Evolutionary conservation across 2,888 invertebrate genomes (phyloP), one percentile per base, ranked within the genome.

Genomic region (Pantelozetes paolii): DNA sequence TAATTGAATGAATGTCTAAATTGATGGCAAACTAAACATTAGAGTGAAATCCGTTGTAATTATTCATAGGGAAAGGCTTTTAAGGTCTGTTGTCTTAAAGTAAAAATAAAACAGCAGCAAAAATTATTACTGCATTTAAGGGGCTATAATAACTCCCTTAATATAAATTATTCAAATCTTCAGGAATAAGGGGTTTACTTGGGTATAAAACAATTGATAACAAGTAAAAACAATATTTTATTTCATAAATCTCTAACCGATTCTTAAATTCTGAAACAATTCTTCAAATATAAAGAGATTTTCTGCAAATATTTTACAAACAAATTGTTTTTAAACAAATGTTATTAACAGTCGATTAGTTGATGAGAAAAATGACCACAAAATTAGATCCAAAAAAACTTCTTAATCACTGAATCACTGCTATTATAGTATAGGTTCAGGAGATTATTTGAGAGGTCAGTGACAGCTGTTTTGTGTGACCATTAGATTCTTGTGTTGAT

Each of bases 351-450:
- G 26, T 54, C 8, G 23, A 23, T 54, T 15, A 26, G n/a, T 48
- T 48, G 3, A n/a, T n/a, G 15, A n/a, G 8, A 48, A 48, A 48
- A 9, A 15, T 42, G 42, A 11, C 9, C 18, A 9, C 6, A 48
- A 15, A 48, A 48, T 48, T 5, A 48, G 48, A 48, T 6, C 15
- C 42, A 42, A 48, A 48, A 48, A 48, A n/a, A 48, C 48, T n/a
- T n/a, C n/a, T 48, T 48, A 48, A 48, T 48, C 48, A 48, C 48
- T 48, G n/a, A 15, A 48, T 48, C 48, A 48, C 48, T 48, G n/a
- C 8, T 9, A 36, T 8, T 36, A 36, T 36, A 36, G n/a, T 36
- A 36, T 36, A 36, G 45, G 6, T 45, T 9, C 15, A 45, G 45
- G n/a, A 13, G 45, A 45, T 45, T 45, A 18, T 45, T 13, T 8